Evolutionary conservation across 1,140 invertebrate genomes (phyloP), one percentile per base, ranked within the genome.

Genomic region (Mycetomoellerius zeteki): DNA sequence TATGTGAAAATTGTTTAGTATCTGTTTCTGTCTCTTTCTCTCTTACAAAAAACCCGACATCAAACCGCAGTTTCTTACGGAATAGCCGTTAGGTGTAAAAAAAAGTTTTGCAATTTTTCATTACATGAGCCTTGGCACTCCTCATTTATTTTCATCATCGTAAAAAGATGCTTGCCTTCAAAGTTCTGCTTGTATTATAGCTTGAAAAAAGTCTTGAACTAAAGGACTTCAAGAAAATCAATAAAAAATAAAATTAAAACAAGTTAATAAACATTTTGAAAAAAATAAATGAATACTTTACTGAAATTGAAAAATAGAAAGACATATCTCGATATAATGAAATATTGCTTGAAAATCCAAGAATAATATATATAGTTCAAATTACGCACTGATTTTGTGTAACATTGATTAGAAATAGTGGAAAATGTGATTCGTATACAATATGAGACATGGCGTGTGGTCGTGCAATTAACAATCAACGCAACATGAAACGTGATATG

Each of bases 61-160:
- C 80, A 87, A 90, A 90, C 88, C 88, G 69, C 89, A 87, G 50
- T 27, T 47, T n/a, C 54, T 90, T 87, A 54, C 85, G 72, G 86
- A 84, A 87, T n/a, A 3, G 6, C 1, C n/a, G 37, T 21, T 30
- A 52, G 24, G 30, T 27, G 30, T 65, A 77, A 56, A 37, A 86
- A 30, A 50, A 69, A 43, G 52, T 90, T 90, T 90, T 78, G 88
- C 86, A 62, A 88, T 88, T 88, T 87, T 84, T 85, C 85, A 58
- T 87, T 37, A 27, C 60, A 64, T 52, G 27, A 73, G 21, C 27
- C 14, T 21, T 56, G 54, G 60, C 30, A 58, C 62, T 88, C 30
- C 78, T 50, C 64, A 24, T 58, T 88, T 62, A 50, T 76, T 69
- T 27, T 6, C 6, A 10, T 86, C 75, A 85, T 86, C 75, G 52